These are phyloP conservation scores for Drosophila quasianomalipes DNA, from an alignment of 2,888 invertebrate species.

Conservation along the genomic window DNA sequence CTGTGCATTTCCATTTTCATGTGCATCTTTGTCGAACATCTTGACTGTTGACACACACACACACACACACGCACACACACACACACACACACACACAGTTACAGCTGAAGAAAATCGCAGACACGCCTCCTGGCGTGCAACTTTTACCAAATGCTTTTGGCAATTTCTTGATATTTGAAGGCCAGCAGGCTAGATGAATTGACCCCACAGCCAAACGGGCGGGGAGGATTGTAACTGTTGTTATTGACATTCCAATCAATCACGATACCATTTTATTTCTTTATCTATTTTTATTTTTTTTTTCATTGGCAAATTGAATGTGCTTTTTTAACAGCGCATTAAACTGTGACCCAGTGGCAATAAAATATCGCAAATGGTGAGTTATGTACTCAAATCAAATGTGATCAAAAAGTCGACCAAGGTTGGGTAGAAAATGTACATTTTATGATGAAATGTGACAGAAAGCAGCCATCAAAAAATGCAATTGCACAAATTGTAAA, in stretches of 20 bases:
- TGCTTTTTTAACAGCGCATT: background rate
- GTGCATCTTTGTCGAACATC: slow-evolving; percentile 7
- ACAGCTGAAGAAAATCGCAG: slow-evolving; percentile 14
- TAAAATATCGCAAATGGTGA: background rate
- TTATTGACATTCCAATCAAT: slow-evolving; percentile 37
- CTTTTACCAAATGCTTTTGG: slow-evolving; percentile 44
- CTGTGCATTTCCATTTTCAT: slow-evolving; percentile 27
- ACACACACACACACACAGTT: background rate
- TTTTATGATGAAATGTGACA: background rate
- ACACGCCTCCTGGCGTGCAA: slow-evolving; percentile 22
- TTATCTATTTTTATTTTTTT: background rate
- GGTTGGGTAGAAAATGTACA: background rate
- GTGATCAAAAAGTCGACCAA: background rate
- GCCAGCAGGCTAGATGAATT: slow-evolving; percentile 35
- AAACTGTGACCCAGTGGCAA: background rate
- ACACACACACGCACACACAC: background rate
- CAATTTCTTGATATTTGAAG: slow-evolving; percentile 30
- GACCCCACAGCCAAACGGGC: slow-evolving; percentile 25
- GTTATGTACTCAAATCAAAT: background rate
- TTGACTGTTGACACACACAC: slow-evolving; percentile 14
- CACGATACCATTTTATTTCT: slow-evolving; percentile 7
- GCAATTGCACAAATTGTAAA: background rate
- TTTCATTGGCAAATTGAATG: background rate
- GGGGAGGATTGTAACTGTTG: background rate
- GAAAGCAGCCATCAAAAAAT: background rate